Percentiles rank a stretch among this genome's conserved stretches.
phyloP scores from a whole-genome alignment of 2,113 vertebrate species.

The Hydrolagus affinis region DNA sequence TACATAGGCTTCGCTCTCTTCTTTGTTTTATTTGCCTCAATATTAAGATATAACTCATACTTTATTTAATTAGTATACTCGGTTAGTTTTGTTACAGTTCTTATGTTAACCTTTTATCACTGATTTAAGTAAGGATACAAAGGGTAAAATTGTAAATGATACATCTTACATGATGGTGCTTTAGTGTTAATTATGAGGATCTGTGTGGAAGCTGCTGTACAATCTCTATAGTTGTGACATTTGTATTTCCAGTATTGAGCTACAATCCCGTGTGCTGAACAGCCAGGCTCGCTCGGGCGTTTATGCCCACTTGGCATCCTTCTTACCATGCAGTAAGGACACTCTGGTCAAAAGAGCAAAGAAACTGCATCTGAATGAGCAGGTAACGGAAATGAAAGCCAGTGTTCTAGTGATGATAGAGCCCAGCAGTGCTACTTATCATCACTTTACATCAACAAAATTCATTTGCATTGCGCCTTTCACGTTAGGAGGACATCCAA shows the following conservation, averaged over 20 bases:
- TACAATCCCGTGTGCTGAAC: slow-evolving; percentile 70
- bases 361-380: slow-evolving; percentile 66
- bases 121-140: no score
- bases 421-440: background rate
- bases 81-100: no score
- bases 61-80: no score
- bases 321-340: slow-evolving; percentile 86
- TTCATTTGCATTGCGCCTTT: no score
- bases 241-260: slow-evolving; percentile 64
- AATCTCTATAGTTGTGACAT: slow-evolving; percentile 37
- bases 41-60: no score
- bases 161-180: background rate
- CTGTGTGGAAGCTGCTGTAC: background rate
- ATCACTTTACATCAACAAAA: no score
- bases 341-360: slow-evolving; percentile 74
- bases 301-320: slow-evolving; percentile 74
- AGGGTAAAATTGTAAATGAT: no score
- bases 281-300: slow-evolving; percentile 72
- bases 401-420: background rate
- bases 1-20: no score
- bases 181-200: background rate
- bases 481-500: no score
- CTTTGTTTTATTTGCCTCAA: no score
- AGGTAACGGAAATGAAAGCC: slow-evolving; percentile 53
- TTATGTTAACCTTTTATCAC: no score